These are phyloP conservation scores for Cavia aperea DNA, from an alignment of 2,113 vertebrate species.

Conservation along the genomic window DNA sequence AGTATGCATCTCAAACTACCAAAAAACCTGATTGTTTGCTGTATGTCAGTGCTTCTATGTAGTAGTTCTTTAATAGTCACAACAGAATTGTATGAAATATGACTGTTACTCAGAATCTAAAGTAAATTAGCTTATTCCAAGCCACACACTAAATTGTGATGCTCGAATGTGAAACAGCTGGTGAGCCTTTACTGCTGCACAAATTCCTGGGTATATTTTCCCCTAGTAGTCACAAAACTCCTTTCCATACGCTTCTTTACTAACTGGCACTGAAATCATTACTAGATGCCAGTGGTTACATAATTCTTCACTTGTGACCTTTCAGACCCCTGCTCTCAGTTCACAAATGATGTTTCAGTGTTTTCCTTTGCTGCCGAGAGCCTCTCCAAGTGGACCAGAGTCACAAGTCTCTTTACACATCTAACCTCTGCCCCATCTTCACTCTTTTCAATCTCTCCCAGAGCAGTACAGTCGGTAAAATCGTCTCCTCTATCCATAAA, in stretches of 20 bases:
- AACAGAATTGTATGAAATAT: not conserved
- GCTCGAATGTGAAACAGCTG: not conserved
- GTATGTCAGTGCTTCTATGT: not conserved
- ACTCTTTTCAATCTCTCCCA: slow-evolving; percentile 22
- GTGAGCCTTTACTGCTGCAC: not conserved
- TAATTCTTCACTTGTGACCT: slow-evolving; percentile 16
- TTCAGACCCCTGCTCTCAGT: not conserved
- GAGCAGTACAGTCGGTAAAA: slow-evolving; percentile 43
- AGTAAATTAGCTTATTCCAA: not conserved
- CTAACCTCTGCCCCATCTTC: slow-evolving; percentile 25
- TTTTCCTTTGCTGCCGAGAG: not conserved
- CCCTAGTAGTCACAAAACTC: not conserved
- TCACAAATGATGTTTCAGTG: slow-evolving; percentile 28
- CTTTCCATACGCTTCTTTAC: not conserved
- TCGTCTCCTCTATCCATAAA: slow-evolving; percentile 63
- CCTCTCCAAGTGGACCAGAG: not conserved
- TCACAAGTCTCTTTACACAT: slow-evolving; percentile 36
- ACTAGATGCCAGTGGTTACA: not conserved
- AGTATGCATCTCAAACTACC: not conserved
- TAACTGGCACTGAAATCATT: not conserved
- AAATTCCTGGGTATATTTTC: not conserved
- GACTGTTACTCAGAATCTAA: not conserved
- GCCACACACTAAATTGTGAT: not conserved
- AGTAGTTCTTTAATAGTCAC: slow-evolving; percentile 16
- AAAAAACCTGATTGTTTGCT: not conserved